phyloP scores from a whole-genome alignment of 1,140 invertebrate genomes.

The Proales similis region DNA sequence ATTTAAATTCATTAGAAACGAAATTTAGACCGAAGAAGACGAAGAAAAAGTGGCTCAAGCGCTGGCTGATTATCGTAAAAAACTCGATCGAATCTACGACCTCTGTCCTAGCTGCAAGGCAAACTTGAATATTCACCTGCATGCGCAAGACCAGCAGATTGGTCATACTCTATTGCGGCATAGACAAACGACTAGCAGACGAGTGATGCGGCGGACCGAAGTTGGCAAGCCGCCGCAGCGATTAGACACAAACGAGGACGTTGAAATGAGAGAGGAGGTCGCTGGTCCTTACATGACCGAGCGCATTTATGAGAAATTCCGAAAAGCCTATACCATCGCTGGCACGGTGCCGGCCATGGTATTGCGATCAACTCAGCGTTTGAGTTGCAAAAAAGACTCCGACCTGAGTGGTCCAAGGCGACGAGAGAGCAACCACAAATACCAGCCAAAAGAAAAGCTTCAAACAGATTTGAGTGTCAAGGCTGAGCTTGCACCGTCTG shows the following conservation, averaged over 20 bases:
- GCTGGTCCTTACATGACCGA: conserved; percentile 4
- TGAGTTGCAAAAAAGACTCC: background rate
- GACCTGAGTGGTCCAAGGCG: too few relatives aligned
- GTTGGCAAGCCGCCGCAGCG: conserved; percentile 8
- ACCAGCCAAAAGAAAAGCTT: background rate
- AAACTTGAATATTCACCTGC: conserved; percentile 22
- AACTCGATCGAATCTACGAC: conserved; percentile 23
- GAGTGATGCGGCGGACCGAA: background rate
- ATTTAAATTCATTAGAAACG: background rate
- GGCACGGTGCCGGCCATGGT: conserved; percentile 24
- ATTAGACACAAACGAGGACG: background rate
- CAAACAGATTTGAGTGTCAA: too few relatives aligned
- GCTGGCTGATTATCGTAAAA: background rate
- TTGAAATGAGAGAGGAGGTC: background rate
- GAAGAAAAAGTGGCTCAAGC: conserved; percentile 20
- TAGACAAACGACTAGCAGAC: conserved; percentile 6
- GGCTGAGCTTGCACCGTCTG: conserved; percentile 1
- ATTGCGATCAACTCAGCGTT: conserved; percentile 10
- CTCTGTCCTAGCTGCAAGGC: conserved; percentile 10
- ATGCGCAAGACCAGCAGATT: conserved; percentile 17
- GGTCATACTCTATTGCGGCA: conserved; percentile 32
- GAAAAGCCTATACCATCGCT: conserved; percentile 37
- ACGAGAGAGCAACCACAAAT: background rate
- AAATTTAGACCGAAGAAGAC: conserved; percentile 1
- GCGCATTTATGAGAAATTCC: conserved; percentile 12